Evolutionary conservation across 2,113 vertebrate genomes (phyloP).

Genomic region (Ameiurus melas): DNA sequence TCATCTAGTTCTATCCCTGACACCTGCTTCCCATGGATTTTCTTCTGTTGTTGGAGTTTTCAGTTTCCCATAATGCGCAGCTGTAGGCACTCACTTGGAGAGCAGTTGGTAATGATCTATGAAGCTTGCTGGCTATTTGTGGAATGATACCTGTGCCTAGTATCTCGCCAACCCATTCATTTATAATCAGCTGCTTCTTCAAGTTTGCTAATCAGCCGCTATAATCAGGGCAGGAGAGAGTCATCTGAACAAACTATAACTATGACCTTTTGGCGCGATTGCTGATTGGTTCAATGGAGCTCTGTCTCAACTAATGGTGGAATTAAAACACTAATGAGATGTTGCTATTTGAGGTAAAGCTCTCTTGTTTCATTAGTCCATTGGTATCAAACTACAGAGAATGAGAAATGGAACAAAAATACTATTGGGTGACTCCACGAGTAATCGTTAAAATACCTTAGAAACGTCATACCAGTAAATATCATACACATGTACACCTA

Average conservation of each 20-base stretch:
- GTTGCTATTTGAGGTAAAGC: not conserved
- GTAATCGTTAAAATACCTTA: not conserved
- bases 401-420: not conserved
- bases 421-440: not conserved
- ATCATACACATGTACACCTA: not conserved
- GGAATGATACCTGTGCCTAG: slow-evolving; percentile 38
- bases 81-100: not conserved
- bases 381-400: not conserved
- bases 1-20: slow-evolving; percentile 1
- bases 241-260: slow-evolving; percentile 37
- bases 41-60: not conserved
- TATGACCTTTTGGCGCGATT: slow-evolving; percentile 15
- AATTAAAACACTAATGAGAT: slow-evolving; percentile 16
- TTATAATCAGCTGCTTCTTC: slow-evolving; percentile 47
- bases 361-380: not conserved
- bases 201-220: slow-evolving; percentile 45
- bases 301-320: not conserved
- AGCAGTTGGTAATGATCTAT: slow-evolving; percentile 22
- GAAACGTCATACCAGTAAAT: not conserved
- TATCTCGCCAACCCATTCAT: slow-evolving; percentile 32
- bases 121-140: slow-evolving; percentile 32
- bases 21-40: not conserved
- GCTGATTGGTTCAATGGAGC: slow-evolving; percentile 27
- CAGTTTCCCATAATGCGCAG: slow-evolving; percentile 8
- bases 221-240: slow-evolving; percentile 42